Conservation (phyloP, 1,140 invertebrate species). For the Riptortus pedestris region DNA sequence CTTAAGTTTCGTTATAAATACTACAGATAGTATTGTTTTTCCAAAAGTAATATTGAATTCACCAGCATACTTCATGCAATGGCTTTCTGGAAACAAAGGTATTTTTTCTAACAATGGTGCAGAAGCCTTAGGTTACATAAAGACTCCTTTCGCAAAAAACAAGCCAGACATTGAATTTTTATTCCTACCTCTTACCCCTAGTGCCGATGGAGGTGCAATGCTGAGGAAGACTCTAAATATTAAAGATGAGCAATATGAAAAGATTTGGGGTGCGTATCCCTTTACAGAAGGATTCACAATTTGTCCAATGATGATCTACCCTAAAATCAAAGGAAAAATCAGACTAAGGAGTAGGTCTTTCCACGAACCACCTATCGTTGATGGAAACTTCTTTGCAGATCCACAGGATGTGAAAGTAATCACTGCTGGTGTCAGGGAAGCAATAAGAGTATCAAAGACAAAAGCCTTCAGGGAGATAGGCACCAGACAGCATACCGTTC, state of each 20-base stretch:
- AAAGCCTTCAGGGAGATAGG: constrained; percentile 45
- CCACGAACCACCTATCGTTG: constrained; percentile 46
- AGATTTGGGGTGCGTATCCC: neutral
- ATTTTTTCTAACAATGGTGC: constrained; percentile 40
- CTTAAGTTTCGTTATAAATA: constrained; percentile 55
- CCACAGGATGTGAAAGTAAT: constrained; percentile 26
- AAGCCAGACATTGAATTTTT: constrained; percentile 53
- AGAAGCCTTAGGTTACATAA: constrained; percentile 53
- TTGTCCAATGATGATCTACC: constrained; percentile 40
- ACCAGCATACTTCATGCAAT: constrained; percentile 15
- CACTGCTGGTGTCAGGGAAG: constrained; percentile 46
- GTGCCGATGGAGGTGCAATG: constrained; percentile 34
- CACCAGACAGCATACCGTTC: neutral
- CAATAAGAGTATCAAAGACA: constrained; percentile 40
- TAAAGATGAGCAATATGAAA: constrained; percentile 27
- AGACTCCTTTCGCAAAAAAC: constrained; percentile 45
- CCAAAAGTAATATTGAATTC: constrained; percentile 22
- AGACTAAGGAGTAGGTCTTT: constrained; percentile 47
- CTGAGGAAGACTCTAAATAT: constrained; percentile 32
- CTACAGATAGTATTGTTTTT: constrained; percentile 42
- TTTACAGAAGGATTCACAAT: constrained; percentile 23
- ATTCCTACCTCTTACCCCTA: constrained; percentile 40
- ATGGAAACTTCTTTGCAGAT: constrained; percentile 43
- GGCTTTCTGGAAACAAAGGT: constrained; percentile 29
- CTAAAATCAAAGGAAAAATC: constrained; percentile 46